Percentiles rank a stretch among this genome's conserved stretches.
Conservation (phyloP, 1,140 invertebrate genomes). For the Drosophila grimshawi region DNA sequence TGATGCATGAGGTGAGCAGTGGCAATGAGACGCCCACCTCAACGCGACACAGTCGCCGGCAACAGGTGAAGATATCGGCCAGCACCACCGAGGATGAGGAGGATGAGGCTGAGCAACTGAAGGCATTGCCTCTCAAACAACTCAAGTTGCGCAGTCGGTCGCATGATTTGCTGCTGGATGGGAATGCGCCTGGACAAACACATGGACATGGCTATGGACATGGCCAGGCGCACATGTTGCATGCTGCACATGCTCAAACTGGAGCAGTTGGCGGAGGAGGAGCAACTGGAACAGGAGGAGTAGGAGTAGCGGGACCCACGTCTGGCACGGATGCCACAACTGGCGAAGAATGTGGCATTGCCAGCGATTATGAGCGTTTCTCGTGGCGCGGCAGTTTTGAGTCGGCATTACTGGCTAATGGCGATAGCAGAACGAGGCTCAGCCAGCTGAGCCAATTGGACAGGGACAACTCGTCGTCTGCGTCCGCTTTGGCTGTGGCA, state of each 20-base stretch:
- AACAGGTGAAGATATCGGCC: slow-evolving; percentile 87
- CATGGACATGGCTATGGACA: slow-evolving; percentile 66
- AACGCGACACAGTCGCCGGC: slow-evolving; percentile 84
- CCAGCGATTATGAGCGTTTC: slow-evolving; percentile 94
- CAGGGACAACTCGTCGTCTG: slow-evolving; percentile 88
- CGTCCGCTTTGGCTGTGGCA: slow-evolving; percentile 88
- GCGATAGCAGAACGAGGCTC: slow-evolving; percentile 91
- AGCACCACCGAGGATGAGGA: slow-evolving; percentile 93
- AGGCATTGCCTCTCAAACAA: slow-evolving; percentile 87
- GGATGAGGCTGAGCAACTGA: slow-evolving; percentile 66
- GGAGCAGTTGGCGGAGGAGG: background rate
- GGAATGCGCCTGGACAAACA: slow-evolving; percentile 39
- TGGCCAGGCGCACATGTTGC: slow-evolving; percentile 83
- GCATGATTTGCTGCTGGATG: slow-evolving; percentile 89
- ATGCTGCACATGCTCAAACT: background rate
- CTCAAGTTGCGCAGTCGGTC: slow-evolving; percentile 88
- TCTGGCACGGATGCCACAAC: slow-evolving; percentile 80
- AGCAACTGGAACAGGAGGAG: slow-evolving; percentile 20
- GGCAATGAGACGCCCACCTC: slow-evolving; percentile 86
- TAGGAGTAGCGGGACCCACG: slow-evolving; percentile 17
- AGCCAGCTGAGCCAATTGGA: slow-evolving; percentile 87
- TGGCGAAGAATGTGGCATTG: slow-evolving; percentile 88
- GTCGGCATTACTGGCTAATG: slow-evolving; percentile 92
- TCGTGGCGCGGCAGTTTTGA: slow-evolving; percentile 96
- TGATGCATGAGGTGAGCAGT: slow-evolving; percentile 96